Base-by-base conservation (phyloP, 2,888 invertebrate species). In the Ypsolopha scabrella region DNA sequence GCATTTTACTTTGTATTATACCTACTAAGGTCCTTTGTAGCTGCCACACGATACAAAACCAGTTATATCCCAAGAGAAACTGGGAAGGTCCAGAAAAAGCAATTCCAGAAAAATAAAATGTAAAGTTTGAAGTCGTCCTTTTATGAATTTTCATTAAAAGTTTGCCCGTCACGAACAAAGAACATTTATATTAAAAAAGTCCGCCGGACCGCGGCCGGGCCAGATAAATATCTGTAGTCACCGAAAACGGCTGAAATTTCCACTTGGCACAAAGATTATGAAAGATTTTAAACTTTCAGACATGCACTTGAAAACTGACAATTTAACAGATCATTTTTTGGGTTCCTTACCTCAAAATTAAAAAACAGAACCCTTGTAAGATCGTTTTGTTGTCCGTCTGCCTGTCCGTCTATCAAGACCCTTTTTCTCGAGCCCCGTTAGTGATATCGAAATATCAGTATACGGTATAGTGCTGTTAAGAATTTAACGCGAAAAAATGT, bases 151-250 rank as follows among this genome's bases (percentile, higher is more conserved):
- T 80, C 80, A 80, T 80, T 81, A 80, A 80, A 80, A 80, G 75
- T 80, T 80, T 80, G 70, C 71, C 78, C 77, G 80, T 83, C 85
- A 83, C 72, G 81, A 82, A 85, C 86, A 86, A 86, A 86, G 86
- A 86, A 86, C 85, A 83, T 85, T 86, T 85, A 86, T 86, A 86
- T 86, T 86, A 86, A 86, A 86, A 86, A 86, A 86, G 76, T 86
- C 83, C 70, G 71, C 71, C 76, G 75, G 48, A 44, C 44, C 44
- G 68, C 75, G 78, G 80, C 79, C 82, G 75, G 78, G 81, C 79
- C 82, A 82, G 85, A 85, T 86, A 83, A 82, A 82, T 86, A 86
- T 86, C 85, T 81, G 80, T 81, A 81, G 83, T 82, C 83, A 79
- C 80, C 81, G 79, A 81, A 79, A 80, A 76, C 75, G 68, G 66